phyloP scores from a whole-genome alignment of 1,140 invertebrate genomes.

The Pectinophora gossypiella region DNA sequence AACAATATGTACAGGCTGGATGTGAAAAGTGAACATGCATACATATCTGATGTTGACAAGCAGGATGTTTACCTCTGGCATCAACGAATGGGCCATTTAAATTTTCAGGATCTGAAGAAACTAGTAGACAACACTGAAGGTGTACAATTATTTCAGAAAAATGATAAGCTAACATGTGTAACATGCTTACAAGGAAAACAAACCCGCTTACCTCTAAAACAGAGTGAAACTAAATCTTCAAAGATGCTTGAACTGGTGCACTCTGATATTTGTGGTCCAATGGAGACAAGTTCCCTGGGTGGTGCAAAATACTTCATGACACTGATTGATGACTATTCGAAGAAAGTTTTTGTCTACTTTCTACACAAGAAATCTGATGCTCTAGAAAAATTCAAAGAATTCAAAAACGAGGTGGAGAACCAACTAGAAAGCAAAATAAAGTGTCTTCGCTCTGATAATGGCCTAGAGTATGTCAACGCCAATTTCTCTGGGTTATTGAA shows the following conservation, averaged over 20 bases:
- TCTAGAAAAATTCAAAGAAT: conserved; percentile 28
- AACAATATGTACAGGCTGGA: conserved; percentile 26
- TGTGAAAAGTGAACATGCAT: conserved; percentile 20
- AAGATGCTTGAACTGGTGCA: no score
- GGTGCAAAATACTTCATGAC: no score
- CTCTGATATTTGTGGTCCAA: no score
- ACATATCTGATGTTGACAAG: conserved; percentile 23
- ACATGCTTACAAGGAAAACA: conserved; percentile 11
- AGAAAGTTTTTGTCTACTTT: no score
- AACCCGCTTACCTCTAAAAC: not conserved
- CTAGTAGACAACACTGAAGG: conserved; percentile 10
- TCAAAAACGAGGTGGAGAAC: conserved; percentile 33
- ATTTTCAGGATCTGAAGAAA: conserved; percentile 16
- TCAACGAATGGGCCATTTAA: conserved; percentile 19
- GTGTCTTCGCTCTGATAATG: conserved; percentile 52
- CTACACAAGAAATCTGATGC: conserved; percentile 43
- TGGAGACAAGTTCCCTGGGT: no score
- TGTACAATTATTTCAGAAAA: conserved; percentile 14
- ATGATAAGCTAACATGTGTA: conserved; percentile 11
- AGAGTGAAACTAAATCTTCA: conserved; percentile 5
- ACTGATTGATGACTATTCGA: no score
- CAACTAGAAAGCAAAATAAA: conserved; percentile 35
- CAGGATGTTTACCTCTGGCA: conserved; percentile 20
- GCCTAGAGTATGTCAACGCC: conserved; percentile 46
- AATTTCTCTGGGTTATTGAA: conserved; percentile 37